phyloP scores from a whole-genome alignment of 2,113 vertebrate genomes.

The Apistogramma diplotaenia region DNA sequence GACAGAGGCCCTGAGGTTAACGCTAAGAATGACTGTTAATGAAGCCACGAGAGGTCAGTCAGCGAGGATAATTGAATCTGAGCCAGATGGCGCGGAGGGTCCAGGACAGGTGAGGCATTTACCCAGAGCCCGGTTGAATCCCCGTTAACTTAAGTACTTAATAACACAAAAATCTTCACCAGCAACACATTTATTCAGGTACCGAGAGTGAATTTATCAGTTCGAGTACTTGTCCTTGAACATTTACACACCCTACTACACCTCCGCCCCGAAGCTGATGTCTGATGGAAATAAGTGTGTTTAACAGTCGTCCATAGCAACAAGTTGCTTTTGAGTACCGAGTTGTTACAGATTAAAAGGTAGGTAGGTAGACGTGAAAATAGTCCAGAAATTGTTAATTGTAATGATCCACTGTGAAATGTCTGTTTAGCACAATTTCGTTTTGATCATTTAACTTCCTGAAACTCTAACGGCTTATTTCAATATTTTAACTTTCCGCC shows the following conservation, averaged over 20 bases:
- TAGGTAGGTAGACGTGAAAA: too few relatives aligned
- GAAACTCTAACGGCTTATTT: not conserved
- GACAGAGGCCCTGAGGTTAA: slow-evolving; percentile 20
- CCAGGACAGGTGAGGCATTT: slow-evolving; percentile 39
- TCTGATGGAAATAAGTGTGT: not conserved
- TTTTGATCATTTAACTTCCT: not conserved
- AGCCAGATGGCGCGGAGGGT: slow-evolving; percentile 7
- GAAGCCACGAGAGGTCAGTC: slow-evolving; percentile 53
- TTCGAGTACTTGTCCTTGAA: too few relatives aligned
- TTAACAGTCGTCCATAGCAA: not conserved
- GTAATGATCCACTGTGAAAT: fast-evolving
- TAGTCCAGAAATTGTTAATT: not conserved
- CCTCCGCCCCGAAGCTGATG: not conserved
- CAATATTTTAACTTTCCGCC: not conserved
- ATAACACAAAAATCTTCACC: not conserved
- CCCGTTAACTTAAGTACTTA: not conserved
- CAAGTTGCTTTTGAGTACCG: not conserved
- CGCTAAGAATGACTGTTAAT: slow-evolving; percentile 48
- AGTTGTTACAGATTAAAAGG: not conserved
- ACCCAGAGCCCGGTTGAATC: not conserved
- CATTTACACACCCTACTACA: not conserved
- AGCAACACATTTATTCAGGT: not conserved
- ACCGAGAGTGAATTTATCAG: not conserved
- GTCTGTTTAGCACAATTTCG: not conserved
- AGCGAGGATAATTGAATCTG: slow-evolving; percentile 59